Conservation (phyloP, 2,797 vertebrate genomes). For the Sebastes minor region DNA sequence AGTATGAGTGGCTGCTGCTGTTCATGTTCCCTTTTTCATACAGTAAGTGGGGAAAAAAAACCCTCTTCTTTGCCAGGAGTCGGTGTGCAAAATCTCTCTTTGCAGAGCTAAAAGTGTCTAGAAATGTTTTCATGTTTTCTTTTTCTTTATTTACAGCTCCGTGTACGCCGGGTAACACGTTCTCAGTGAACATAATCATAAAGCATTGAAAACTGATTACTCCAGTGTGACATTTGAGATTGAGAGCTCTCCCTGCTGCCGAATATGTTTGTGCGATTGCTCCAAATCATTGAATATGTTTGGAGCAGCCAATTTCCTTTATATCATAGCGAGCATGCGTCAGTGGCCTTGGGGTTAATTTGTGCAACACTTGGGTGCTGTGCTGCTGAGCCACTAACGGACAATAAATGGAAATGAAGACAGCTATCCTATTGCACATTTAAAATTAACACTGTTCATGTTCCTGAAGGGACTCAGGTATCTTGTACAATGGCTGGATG, state of each 20-base stretch:
- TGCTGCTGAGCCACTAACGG: neutral
- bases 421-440: neutral
- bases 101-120: neutral
- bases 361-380: slow-evolving; percentile 2
- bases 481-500: neutral
- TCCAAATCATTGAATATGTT: slow-evolving; percentile 47
- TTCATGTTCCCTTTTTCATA: neutral
- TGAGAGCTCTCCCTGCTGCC: slow-evolving; percentile 34
- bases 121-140: slow-evolving; percentile 24
- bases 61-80: neutral
- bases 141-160: neutral
- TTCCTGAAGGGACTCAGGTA: neutral
- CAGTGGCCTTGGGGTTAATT: slow-evolving; percentile 32
- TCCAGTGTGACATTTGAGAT: slow-evolving; percentile 39
- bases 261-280: slow-evolving; percentile 32
- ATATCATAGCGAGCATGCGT: slow-evolving; percentile 24
- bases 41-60: neutral
- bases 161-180: neutral
- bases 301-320: slow-evolving; percentile 26
- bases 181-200: slow-evolving; percentile 39
- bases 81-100: neutral
- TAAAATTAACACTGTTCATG: neutral
- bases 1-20: no score
- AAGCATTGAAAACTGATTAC: slow-evolving; percentile 53
- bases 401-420: slow-evolving; percentile 31